Percentiles rank a stretch among this genome's conserved stretches.
These are phyloP conservation scores for Henricia sp. DNA, from an alignment of 53 echinoderm and acorn worm genomes.

Conservation along the genomic window DNA sequence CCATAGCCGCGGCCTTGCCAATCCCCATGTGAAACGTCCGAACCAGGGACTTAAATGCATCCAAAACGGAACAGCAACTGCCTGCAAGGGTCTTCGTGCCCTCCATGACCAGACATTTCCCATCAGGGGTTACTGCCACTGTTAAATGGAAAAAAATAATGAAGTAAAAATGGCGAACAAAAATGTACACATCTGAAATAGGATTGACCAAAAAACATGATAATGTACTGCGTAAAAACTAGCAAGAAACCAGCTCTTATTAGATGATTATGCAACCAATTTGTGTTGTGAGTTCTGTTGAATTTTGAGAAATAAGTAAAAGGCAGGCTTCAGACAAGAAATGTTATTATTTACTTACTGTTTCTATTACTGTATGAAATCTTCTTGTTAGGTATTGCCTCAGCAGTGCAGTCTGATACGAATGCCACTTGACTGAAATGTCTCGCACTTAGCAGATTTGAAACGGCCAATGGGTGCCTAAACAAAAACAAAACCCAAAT, in stretches of 20 bases:
- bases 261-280: too few species aligned
- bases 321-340: neutral
- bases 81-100: slow-evolving; percentile 86
- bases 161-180: too few species aligned
- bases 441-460: slow-evolving; percentile 76
- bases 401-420: slow-evolving; percentile 84
- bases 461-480: slow-evolving; percentile 81
- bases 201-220: too few species aligned
- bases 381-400: slow-evolving; percentile 76
- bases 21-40: slow-evolving; percentile 60
- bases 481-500: slow-evolving; percentile 13
- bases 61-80: slow-evolving; percentile 80
- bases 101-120: slow-evolving; percentile 79
- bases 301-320: neutral
- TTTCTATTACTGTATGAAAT: slow-evolving; percentile 76
- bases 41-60: slow-evolving; percentile 75
- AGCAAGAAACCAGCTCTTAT: too few species aligned
- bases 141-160: neutral
- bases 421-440: slow-evolving; percentile 85
- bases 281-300: neutral
- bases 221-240: too few species aligned
- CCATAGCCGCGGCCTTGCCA: slow-evolving; percentile 70
- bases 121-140: slow-evolving; percentile 85
- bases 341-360: slow-evolving; percentile 63
- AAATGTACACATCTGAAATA: neutral